These are phyloP conservation scores for Mastomys natalensis DNA, from an alignment of 2,113 vertebrate genomes.

Conservation along the genomic window DNA sequence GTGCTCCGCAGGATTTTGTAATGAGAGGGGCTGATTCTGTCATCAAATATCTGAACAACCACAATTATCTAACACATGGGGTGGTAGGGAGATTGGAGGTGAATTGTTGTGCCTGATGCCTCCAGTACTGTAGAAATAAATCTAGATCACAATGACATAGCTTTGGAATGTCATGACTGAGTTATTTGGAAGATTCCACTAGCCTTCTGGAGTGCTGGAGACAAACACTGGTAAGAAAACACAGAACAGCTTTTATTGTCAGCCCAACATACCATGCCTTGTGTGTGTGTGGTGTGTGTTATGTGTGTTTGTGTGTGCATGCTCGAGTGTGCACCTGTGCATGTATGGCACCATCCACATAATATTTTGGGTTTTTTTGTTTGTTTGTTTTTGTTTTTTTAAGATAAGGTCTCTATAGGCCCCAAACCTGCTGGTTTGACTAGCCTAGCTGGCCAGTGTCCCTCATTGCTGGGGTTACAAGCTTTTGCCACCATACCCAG, in stretches of 20 bases:
- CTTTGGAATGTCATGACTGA: neutral
- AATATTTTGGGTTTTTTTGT: no score
- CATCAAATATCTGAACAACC: neutral
- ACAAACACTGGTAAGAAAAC: neutral
- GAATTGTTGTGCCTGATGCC: rapidly evolving
- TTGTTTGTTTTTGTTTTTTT: neutral
- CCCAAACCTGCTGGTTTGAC: no score
- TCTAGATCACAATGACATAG: neutral
- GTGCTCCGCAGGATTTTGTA: neutral
- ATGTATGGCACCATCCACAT: neutral
- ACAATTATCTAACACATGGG: neutral
- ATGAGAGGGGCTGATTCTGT: neutral
- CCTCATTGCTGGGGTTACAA: neutral
- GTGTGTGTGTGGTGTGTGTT: neutral
- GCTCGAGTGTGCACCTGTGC: no score
- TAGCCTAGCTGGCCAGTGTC: neutral
- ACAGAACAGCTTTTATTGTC: neutral
- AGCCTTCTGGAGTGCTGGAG: neutral
- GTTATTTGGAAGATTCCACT: neutral
- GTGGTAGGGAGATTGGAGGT: neutral
- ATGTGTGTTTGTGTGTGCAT: neutral
- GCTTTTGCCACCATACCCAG: no score
- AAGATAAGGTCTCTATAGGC: neutral
- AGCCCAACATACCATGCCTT: neutral
- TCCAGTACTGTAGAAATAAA: neutral